phyloP scores from a whole-genome alignment of 2,113 vertebrate genomes.

The Delphinapterus leucas region DNA sequence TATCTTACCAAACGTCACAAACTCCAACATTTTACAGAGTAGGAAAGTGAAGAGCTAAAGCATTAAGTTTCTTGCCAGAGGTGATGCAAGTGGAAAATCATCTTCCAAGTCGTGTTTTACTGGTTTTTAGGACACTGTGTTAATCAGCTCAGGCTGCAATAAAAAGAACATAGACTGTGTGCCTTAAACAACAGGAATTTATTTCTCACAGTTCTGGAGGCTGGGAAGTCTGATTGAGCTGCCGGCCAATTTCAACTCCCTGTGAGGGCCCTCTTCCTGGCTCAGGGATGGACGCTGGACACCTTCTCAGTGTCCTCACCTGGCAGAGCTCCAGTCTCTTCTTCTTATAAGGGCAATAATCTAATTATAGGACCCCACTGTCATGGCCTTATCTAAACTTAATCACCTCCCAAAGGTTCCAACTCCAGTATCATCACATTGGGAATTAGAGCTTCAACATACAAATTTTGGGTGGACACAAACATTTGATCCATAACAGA shows the following conservation, averaged over 20 bases:
- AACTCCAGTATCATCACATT: background rate
- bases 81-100: background rate
- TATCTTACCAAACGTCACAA: background rate
- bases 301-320: rapidly evolving
- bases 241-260: background rate
- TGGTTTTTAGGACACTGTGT: slow-evolving; percentile 7
- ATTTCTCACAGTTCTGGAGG: background rate
- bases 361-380: too few species aligned
- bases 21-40: background rate
- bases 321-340: background rate
- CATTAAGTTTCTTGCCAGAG: background rate
- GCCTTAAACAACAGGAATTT: background rate
- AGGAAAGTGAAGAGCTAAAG: background rate
- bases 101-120: background rate
- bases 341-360: background rate
- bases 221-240: background rate
- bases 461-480: background rate
- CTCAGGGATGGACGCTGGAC: background rate
- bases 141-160: background rate
- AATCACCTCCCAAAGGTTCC: background rate
- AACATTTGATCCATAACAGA: background rate
- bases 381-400: background rate
- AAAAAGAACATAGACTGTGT: background rate
- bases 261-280: too few species aligned
- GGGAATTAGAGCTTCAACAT: background rate